Evolutionary conservation across 1,140 invertebrate genomes (phyloP), one percentile per base, ranked within the genome.

Genomic region (Anoplolepis gracilipes): DNA sequence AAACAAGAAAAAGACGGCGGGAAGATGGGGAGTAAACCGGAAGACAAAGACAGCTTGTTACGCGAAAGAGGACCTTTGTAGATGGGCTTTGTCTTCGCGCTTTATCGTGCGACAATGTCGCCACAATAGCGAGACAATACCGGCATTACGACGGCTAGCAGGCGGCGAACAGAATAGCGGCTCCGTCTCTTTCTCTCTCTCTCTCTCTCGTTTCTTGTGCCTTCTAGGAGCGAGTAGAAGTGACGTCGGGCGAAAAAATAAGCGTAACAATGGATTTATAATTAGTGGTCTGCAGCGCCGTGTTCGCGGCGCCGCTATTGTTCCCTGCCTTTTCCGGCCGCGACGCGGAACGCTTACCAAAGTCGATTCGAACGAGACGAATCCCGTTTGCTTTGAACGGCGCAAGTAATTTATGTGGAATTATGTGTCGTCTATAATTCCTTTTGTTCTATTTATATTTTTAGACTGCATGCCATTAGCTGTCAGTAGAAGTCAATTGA

Each of bases 101-200:
- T 92, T 93, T 93, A 92, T 93, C 91, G 90, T 90, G 92, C 91
- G 88, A 93, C 92, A 92, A 92, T 93, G 92, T 92, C 88, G 86
- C 89, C 85, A 92, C 92, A 92, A 92, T 92, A 87, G 76, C 84
- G 76, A 87, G 91, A 93, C 92, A 93, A 93, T 91, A 88, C 84
- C 87, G 81, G 89, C 91, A 92, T 92, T 92, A 93, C 92, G 87
- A 89, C 90, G 91, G 90, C 88, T 86, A 88, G 84, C 92, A 91
- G 88, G 85, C 86, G 86, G 59, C 75, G 78, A 69, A 89, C 85
- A 92, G 46, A 49, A 49, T 49, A 49, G 46, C 46, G 46, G 6
- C 81, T 70, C 33, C 57, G 8, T 55, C 33, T 61, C 73, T 62
- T 33, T 62, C 55, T 64, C 49, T 55, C 19, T 19, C 42, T 79